Conservation (phyloP, 92 coral and sea anemone species). For the Porites cylindrica region DNA sequence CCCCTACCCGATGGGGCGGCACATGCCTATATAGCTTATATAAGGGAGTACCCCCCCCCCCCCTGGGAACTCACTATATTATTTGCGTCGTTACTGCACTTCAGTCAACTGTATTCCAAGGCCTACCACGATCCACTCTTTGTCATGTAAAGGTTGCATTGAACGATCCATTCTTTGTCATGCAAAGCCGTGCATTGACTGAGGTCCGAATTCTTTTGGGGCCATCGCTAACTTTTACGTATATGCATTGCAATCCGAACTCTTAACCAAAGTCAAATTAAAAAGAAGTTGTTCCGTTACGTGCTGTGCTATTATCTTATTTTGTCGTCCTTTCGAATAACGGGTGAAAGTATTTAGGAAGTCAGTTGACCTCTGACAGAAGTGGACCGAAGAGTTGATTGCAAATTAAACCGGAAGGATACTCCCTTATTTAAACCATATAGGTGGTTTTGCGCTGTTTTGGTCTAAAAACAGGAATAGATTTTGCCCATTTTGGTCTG, state of each 20-base stretch:
- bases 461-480: too few species aligned
- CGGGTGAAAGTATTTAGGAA: not conserved
- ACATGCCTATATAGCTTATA: too few species aligned
- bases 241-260: not conserved
- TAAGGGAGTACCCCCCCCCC: too few species aligned
- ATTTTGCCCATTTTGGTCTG: too few species aligned
- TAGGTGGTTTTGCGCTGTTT: too few species aligned
- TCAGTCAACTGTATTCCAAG: not conserved
- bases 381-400: too few species aligned
- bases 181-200: not conserved
- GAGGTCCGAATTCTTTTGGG: not conserved
- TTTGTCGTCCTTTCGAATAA: not conserved
- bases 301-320: too few species aligned
- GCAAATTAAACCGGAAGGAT: too few species aligned
- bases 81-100: not conserved
- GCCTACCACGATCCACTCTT: not conserved
- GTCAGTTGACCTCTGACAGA: too few species aligned
- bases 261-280: not conserved
- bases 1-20: too few species aligned
- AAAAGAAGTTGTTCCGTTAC: not conserved
- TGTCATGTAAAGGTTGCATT: not conserved
- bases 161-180: not conserved
- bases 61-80: too few species aligned
- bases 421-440: too few species aligned
- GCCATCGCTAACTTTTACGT: not conserved